Percentiles rank a stretch among this genome's conserved stretches.
These are phyloP conservation scores for Leptopilina boulardi DNA, from an alignment of 1,140 invertebrate genomes.

Conservation along the genomic window DNA sequence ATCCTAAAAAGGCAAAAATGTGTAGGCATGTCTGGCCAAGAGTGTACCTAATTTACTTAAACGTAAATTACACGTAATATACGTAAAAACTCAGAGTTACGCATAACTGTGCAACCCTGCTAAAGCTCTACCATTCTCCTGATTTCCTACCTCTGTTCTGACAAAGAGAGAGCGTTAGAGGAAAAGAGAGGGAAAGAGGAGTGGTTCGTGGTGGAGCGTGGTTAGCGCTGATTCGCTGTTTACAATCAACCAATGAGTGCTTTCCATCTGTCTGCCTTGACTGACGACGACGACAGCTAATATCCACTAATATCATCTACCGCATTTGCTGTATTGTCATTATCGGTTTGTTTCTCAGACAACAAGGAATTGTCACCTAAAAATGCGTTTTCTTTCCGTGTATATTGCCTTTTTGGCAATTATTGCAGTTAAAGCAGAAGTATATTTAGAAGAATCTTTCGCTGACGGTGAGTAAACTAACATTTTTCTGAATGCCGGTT, in stretches of 20 bases:
- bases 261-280: slow-evolving; percentile 79
- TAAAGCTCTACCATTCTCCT: too few species aligned
- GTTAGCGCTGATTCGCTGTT: slow-evolving; percentile 75
- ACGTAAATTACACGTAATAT: too few species aligned
- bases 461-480: slow-evolving; percentile 80
- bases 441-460: slow-evolving; percentile 85
- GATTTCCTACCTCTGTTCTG: too few species aligned
- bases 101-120: too few species aligned
- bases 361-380: slow-evolving; percentile 66
- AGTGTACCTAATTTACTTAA: too few species aligned
- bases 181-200: too few species aligned
- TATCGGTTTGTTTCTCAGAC: slow-evolving; percentile 66
- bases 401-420: slow-evolving; percentile 76
- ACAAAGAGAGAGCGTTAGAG: too few species aligned
- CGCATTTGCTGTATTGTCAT: slow-evolving; percentile 55
- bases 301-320: slow-evolving; percentile 52
- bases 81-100: too few species aligned
- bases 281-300: slow-evolving; percentile 47
- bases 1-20: too few species aligned
- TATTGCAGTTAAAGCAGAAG: slow-evolving; percentile 74
- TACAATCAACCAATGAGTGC: slow-evolving; percentile 71
- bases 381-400: slow-evolving; percentile 76
- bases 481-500: background rate
- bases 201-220: slow-evolving; percentile 68
- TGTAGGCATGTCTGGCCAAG: too few species aligned